Percentiles rank a stretch among this genome's conserved stretches.
Conservation (phyloP, 92 coral and sea anemone genomes). For the Umimayanthus chanpuru region DNA sequence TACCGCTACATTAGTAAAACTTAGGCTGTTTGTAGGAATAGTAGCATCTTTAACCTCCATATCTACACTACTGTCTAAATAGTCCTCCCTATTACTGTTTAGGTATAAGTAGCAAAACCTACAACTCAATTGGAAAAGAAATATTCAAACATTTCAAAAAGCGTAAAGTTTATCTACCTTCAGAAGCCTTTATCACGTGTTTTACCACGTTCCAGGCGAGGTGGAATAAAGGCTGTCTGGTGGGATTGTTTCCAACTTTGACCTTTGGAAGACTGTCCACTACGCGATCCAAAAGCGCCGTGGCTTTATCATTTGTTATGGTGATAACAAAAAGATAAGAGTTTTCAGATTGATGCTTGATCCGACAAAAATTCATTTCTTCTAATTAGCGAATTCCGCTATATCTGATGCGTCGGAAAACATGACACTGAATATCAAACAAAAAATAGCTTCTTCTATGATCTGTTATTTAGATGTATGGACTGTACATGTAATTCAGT, state of each 20-base stretch:
- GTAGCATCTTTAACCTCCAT: neutral
- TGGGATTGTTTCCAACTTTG: neutral
- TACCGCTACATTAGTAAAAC: neutral
- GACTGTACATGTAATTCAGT: no score
- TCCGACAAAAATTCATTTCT: neutral
- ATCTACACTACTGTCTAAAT: neutral
- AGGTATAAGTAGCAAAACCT: no score
- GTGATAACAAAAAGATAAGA: neutral
- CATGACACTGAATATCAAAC: no score
- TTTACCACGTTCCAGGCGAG: slow-evolving; percentile 1
- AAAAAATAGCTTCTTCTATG: no score
- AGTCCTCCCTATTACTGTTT: no score
- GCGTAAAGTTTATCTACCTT: neutral
- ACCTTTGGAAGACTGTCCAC: slow-evolving; percentile 19
- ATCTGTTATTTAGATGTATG: no score
- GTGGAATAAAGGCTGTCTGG: neutral
- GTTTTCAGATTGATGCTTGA: neutral
- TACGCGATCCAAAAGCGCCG: slow-evolving; percentile 24
- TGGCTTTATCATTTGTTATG: neutral
- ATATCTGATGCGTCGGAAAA: no score
- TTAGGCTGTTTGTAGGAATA: neutral
- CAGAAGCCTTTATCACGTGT: neutral
- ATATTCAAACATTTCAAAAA: no score
- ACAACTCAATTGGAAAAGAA: neutral
- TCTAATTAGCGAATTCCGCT: no score